phyloP scores from a whole-genome alignment of 2,797 vertebrate species.

The Tenualosa thibaudeaui region DNA sequence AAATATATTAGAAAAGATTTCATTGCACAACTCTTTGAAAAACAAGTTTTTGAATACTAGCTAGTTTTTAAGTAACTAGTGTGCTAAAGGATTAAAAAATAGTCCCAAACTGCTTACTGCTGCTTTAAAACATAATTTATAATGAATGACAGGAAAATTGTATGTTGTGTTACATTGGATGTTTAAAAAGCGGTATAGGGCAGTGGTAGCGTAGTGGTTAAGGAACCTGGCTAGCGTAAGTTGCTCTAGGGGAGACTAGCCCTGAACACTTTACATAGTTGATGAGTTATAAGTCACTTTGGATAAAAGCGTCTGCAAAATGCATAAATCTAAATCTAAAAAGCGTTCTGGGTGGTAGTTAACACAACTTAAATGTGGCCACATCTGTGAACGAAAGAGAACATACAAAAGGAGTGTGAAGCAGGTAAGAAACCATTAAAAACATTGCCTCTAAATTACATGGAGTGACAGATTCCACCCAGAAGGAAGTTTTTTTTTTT shows the following conservation, averaged over 20 bases:
- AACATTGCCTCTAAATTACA: conserved; percentile 52
- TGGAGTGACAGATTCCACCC: conserved; percentile 48
- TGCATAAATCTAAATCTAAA: too few relatives aligned
- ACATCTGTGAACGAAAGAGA: neutral
- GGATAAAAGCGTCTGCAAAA: too few relatives aligned
- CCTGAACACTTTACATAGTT: too few relatives aligned
- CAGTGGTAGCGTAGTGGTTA: too few relatives aligned
- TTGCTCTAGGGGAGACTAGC: too few relatives aligned
- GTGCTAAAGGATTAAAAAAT: neutral
- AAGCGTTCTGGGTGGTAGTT: neutral
- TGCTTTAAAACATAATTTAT: neutral
- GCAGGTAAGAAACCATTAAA: conserved; percentile 54
- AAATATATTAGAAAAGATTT: neutral
- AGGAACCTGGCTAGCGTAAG: too few relatives aligned
- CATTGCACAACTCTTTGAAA: neutral
- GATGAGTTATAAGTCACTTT: too few relatives aligned
- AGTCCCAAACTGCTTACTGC: neutral
- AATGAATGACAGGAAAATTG: neutral
- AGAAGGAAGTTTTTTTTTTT: conserved; percentile 41
- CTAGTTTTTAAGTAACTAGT: too few relatives aligned
- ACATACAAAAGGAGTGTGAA: conserved; percentile 42
- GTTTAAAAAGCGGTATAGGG: neutral
- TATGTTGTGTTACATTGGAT: neutral
- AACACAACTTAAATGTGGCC: neutral
- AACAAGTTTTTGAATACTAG: neutral